Evolutionary conservation across 2,888 invertebrate species (phyloP).

Genomic region (Junonia oenone): DNA sequence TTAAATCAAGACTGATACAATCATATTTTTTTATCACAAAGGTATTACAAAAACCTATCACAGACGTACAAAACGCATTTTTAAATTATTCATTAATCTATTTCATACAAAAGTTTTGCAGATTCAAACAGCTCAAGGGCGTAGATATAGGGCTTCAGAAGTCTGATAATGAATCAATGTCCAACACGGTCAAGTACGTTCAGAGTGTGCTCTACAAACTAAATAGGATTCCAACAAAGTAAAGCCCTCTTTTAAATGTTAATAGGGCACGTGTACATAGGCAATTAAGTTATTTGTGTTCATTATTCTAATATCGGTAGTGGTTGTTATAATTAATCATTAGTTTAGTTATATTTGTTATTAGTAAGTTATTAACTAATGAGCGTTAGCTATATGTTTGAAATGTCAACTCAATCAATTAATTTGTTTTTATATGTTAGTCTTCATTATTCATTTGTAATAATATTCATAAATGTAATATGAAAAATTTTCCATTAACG

Average conservation of each 20-base stretch:
- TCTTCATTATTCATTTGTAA: too few relatives aligned
- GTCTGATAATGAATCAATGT: constrained; percentile 41
- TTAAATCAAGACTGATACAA: too few relatives aligned
- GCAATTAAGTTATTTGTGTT: neutral
- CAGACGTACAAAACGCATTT: too few relatives aligned
- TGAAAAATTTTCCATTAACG: too few relatives aligned
- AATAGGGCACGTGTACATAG: neutral
- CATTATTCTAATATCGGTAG: too few relatives aligned
- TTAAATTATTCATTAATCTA: neutral
- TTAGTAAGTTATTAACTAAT: neutral
- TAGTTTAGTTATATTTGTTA: neutral
- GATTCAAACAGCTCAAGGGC: constrained; percentile 11
- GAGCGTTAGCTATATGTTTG: neutral
- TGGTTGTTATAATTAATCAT: too few relatives aligned
- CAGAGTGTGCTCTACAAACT: neutral
- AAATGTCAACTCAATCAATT: too few relatives aligned
- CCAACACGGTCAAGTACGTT: constrained; percentile 3
- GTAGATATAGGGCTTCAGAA: constrained; percentile 42
- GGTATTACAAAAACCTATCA: too few relatives aligned
- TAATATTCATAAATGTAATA: too few relatives aligned
- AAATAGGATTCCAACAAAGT: constrained; percentile 10
- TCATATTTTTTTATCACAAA: too few relatives aligned
- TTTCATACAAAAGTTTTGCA: too few relatives aligned
- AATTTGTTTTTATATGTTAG: too few relatives aligned
- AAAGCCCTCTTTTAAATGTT: neutral